Base-by-base conservation (phyloP, 64 coral and sea anemone species). In the Porites lutea region DNA sequence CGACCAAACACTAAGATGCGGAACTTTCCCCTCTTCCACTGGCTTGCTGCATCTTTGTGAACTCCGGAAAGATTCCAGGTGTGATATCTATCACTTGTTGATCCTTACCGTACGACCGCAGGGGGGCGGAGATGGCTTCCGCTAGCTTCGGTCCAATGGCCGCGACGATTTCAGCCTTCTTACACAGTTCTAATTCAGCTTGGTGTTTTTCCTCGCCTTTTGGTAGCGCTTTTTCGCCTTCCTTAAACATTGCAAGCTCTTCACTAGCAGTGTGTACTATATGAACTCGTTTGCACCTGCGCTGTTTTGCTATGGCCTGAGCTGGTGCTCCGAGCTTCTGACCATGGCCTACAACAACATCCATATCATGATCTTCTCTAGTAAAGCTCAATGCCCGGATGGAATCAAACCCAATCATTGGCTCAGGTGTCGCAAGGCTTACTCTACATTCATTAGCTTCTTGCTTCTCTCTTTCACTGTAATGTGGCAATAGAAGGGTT, bases 281-380 rank as follows among this genome's bases (percentile, higher is more conserved):
- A n/a, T 78, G 75, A 57, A 78, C 75, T 0, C 75, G 52, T 58
- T 78, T 54, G 75, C 52, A 78, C 4, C 20, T 20, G 18, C 52
- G 51, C 22, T 37, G 50, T 58, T 0, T 20, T 55, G 75, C 75
- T 21, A 78, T 13, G 0, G 6, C 51, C 7, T 13, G 2, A 0
- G 75, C 75, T 59, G 52, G 52, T 27, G 75, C 50, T 22, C 75
- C 75, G 16, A 78, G 49, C 75, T 57, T 78, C 75, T 55, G 51
- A 4, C 75, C 75, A 3, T 78, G 49, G 20, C 75, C 75, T 1
- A 78, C 15, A 3, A 78, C 75, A n/a, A 13, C 18, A n/a, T 78
- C 10, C 11, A 78, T 78, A 55, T 55, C 18, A 19, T 3, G 52
- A 20, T 54, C 49, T 6, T 12, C 52, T 13, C 19, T 16, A 7